phyloP scores from a whole-genome alignment of 2,113 vertebrate genomes.

The Himantopus leucocephalus region DNA sequence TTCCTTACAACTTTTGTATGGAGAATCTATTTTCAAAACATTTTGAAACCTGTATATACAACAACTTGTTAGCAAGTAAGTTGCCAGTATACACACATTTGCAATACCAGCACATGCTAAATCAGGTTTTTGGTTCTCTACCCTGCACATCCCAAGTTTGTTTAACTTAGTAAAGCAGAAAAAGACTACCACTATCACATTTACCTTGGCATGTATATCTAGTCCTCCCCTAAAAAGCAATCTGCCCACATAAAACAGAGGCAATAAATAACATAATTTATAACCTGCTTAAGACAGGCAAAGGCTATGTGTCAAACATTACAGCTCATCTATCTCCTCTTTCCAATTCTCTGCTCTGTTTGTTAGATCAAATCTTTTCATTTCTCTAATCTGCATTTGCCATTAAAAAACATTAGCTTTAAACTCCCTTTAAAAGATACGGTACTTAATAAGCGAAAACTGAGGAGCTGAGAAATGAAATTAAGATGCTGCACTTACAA shows the following conservation, averaged over 20 bases:
- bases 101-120: not conserved
- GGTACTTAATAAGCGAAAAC: not conserved
- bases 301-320: not conserved
- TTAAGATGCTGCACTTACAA: not conserved
- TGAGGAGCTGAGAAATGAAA: not conserved
- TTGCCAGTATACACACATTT: not conserved
- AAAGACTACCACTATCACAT: not conserved
- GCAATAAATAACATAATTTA: not conserved
- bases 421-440: not conserved
- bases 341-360: not conserved
- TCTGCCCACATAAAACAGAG: not conserved
- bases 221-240: not conserved
- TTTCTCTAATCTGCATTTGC: not conserved
- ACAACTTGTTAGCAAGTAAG: not conserved
- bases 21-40: not conserved
- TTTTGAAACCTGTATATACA: not conserved
- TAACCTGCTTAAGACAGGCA: not conserved
- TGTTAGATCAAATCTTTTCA: not conserved
- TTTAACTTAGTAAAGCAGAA: not conserved
- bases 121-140: not conserved
- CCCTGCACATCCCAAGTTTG: not conserved
- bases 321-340: not conserved
- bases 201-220: not conserved
- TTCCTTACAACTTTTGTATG: not conserved
- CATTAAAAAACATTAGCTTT: not conserved